These are phyloP conservation scores for Serrognathus titanus DNA, from an alignment of 2,888 invertebrate genomes.

Conservation along the genomic window DNA sequence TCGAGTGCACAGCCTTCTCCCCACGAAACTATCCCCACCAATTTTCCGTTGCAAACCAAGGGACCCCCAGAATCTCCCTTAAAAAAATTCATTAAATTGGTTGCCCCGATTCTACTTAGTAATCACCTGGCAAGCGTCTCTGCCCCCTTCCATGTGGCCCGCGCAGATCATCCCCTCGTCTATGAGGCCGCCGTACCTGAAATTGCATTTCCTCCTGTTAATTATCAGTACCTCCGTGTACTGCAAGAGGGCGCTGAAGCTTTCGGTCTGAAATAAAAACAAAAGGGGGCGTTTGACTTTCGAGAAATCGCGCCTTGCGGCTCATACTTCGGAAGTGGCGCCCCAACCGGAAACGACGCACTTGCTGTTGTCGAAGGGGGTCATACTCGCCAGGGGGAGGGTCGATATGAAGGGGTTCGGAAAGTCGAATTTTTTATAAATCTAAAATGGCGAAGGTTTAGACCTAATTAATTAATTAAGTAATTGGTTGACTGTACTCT, in stretches of 20 bases:
- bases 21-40: slow-evolving; percentile 31
- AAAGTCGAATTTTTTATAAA: too few species aligned
- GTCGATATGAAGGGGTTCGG: too few species aligned
- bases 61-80: slow-evolving; percentile 31
- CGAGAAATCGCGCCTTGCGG: too few species aligned
- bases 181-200: neutral
- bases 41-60: slow-evolving; percentile 22
- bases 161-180: slow-evolving; percentile 1
- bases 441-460: too few species aligned
- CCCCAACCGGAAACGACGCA: slow-evolving; percentile 4
- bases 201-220: neutral
- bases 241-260: neutral
- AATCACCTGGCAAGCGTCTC: slow-evolving; percentile 8
- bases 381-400: too few species aligned
- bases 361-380: neutral
- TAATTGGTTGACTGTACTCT: neutral
- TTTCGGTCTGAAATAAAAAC: neutral
- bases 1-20: slow-evolving; percentile 28
- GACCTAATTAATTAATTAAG: too few species aligned
- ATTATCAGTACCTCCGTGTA: neutral
- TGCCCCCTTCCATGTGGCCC: neutral
- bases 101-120: too few species aligned
- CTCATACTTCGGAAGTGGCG: neutral
- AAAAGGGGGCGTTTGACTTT: neutral
- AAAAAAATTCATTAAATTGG: neutral